Evolutionary conservation across 2,888 invertebrate genomes (phyloP).

Genomic region (Eupsilia transversa): DNA sequence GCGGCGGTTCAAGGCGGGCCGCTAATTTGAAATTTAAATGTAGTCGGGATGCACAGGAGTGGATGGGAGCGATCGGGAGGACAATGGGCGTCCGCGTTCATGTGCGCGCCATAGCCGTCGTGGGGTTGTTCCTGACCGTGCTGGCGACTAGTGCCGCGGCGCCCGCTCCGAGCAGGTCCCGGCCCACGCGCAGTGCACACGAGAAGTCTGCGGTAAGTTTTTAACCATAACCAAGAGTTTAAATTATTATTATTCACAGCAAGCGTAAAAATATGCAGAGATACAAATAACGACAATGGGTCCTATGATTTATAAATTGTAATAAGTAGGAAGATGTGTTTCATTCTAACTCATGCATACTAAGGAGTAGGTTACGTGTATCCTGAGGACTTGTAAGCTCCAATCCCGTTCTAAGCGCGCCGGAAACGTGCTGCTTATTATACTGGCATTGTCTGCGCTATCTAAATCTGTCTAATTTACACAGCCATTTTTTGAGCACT

Average conservation of each 20-base stretch:
- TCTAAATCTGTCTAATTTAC: slow-evolving; percentile 80
- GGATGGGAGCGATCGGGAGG: slow-evolving; percentile 80
- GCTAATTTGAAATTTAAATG: slow-evolving; percentile 87
- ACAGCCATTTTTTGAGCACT: slow-evolving; percentile 71
- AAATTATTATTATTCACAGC: slow-evolving; percentile 54
- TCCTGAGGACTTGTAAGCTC: slow-evolving; percentile 81
- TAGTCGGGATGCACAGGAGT: slow-evolving; percentile 77
- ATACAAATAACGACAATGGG: slow-evolving; percentile 67
- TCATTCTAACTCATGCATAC: slow-evolving; percentile 80
- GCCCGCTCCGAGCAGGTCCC: slow-evolving; percentile 80
- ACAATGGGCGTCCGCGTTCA: slow-evolving; percentile 82
- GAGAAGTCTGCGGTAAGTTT: slow-evolving; percentile 84
- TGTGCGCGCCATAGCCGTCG: slow-evolving; percentile 77
- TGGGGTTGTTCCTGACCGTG: slow-evolving; percentile 81
- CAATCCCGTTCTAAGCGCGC: slow-evolving; percentile 81
- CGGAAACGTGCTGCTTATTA: slow-evolving; percentile 85
- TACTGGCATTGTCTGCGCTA: slow-evolving; percentile 83
- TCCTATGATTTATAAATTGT: slow-evolving; percentile 73
- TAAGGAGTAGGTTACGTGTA: slow-evolving; percentile 80
- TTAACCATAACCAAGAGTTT: slow-evolving; percentile 43
- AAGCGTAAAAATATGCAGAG: slow-evolving; percentile 45
- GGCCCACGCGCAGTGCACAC: slow-evolving; percentile 76
- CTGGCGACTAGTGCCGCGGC: slow-evolving; percentile 81
- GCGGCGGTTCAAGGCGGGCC: slow-evolving; percentile 81
- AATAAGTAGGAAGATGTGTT: slow-evolving; percentile 68